These are phyloP conservation scores for Dorcus parallelipipedus DNA, from an alignment of 2,888 invertebrate species.

Conservation along the genomic window DNA sequence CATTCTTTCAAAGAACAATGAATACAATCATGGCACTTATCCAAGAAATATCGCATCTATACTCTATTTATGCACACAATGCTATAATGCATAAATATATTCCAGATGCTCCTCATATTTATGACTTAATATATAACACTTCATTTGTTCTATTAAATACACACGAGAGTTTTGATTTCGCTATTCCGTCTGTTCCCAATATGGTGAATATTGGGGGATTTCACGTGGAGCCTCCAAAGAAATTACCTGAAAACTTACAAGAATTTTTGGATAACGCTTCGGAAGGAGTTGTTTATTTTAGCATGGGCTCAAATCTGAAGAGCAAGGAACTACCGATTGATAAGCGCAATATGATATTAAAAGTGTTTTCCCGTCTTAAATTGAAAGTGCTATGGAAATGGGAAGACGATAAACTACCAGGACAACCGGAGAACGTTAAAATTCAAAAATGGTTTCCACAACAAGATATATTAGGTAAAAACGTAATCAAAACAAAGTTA, in stretches of 20 bases:
- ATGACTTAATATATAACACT: slow-evolving; percentile 31
- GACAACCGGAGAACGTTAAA: slow-evolving; percentile 46
- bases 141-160: slow-evolving; percentile 37
- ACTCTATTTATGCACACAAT: slow-evolving; percentile 28
- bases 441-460: slow-evolving; percentile 49
- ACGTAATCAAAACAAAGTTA: neutral
- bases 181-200: slow-evolving; percentile 54
- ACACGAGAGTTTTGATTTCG: slow-evolving; percentile 52
- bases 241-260: slow-evolving; percentile 49
- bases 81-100: slow-evolving; percentile 31
- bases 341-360: slow-evolving; percentile 53
- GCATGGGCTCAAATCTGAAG: slow-evolving; percentile 59
- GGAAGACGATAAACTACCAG: slow-evolving; percentile 46
- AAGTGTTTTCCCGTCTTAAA: slow-evolving; percentile 57
- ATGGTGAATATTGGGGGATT: slow-evolving; percentile 58
- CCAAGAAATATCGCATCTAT: slow-evolving; percentile 32
- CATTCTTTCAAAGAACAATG: slow-evolving; percentile 53
- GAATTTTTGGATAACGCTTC: slow-evolving; percentile 52
- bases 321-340: slow-evolving; percentile 54
- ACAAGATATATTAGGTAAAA: slow-evolving; percentile 33
- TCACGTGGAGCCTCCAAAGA: slow-evolving; percentile 41
- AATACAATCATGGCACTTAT: slow-evolving; percentile 49
- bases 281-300: slow-evolving; percentile 57
- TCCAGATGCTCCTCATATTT: slow-evolving; percentile 30
- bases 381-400: slow-evolving; percentile 54